Conservation (phyloP, 2,113 vertebrate genomes). For the Malurus alboscapulatus region DNA sequence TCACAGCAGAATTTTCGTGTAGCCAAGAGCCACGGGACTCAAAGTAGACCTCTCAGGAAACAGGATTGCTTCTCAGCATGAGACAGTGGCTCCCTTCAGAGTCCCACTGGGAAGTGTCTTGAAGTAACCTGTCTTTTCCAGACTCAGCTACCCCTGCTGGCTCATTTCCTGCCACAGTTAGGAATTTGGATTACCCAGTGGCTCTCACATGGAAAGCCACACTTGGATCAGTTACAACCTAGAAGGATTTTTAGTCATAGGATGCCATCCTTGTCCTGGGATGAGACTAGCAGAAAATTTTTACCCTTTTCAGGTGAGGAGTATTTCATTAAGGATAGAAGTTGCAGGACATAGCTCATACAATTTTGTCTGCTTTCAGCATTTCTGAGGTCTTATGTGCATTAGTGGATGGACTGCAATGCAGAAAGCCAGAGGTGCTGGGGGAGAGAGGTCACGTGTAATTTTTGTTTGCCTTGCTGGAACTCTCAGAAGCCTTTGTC, state of each 20-base stretch:
- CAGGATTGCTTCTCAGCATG: not conserved
- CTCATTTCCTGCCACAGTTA: slow-evolving; percentile 27
- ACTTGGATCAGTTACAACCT: not conserved
- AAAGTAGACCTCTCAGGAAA: slow-evolving; percentile 15
- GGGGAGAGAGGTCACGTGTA: not conserved
- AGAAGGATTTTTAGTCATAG: not conserved
- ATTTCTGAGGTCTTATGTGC: not conserved
- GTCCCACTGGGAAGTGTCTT: not conserved
- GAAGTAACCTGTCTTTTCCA: slow-evolving; percentile 18
- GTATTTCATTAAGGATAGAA: not conserved
- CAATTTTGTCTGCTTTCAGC: not conserved
- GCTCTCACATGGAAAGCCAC: not conserved
- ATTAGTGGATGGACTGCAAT: not conserved
- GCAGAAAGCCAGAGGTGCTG: not conserved
- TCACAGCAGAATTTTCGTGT: not conserved
- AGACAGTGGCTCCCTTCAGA: not conserved
- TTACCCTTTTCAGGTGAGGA: not conserved
- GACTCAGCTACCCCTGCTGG: not conserved
- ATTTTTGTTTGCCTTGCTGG: not conserved
- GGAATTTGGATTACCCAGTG: slow-evolving; percentile 14
- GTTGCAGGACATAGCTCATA: not conserved
- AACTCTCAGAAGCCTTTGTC: not conserved
- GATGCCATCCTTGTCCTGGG: not conserved
- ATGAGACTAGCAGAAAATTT: not conserved
- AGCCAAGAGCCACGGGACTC: not conserved